Base-by-base conservation (phyloP, 2,888 invertebrate species). In the Xylocampa areola region DNA sequence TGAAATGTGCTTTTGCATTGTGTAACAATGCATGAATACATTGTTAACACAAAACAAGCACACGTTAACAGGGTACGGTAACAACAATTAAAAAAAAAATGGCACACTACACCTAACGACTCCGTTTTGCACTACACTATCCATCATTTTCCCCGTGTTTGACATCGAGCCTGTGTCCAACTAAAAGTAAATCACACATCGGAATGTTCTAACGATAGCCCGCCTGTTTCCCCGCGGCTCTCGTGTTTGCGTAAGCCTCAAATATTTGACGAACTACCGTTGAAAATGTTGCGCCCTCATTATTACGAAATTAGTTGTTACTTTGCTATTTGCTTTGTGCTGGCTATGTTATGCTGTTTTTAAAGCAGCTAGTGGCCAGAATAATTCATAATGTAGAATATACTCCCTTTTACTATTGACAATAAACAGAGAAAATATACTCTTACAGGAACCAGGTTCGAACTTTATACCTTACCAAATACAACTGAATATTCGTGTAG, bases 261-360 rank as follows among this genome's bases (percentile, higher is more conserved):
- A 69, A 63, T 55, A 69, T 65, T 65, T 66, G 66, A 57, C 37
- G 17, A 37, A 65, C 58, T 50, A 33, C 65, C 25, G 49, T 30
- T 25, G 19, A 54, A 62, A 53, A 58, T 44, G 50, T 48, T 49
- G 5, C 44, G 8, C 25, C 4, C 35, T 45, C 27, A 19, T 61
- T 40, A 64, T 64, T 29, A 36, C 39, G 10, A 44, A 69, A 69
- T 64, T 69, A 69, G 49, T 33, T 48, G 37, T 14, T 51, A 14
- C 23, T 27, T 35, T 21, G n/a, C 23, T 35, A 44, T 16, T 50
- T 10, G 0, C n/a, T n/a, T n/a, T n/a, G n/a, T n/a, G 16, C 4
- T 25, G 7, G 32, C 14, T 41, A 30, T 62, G 59, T 10, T 16
- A 29, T 10, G 16, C 33, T 17, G n/a, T 29, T 29, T 11, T 29